Evolutionary conservation across 1,140 invertebrate species (phyloP).

Genomic region (Meloidogyne chitwoodi): DNA sequence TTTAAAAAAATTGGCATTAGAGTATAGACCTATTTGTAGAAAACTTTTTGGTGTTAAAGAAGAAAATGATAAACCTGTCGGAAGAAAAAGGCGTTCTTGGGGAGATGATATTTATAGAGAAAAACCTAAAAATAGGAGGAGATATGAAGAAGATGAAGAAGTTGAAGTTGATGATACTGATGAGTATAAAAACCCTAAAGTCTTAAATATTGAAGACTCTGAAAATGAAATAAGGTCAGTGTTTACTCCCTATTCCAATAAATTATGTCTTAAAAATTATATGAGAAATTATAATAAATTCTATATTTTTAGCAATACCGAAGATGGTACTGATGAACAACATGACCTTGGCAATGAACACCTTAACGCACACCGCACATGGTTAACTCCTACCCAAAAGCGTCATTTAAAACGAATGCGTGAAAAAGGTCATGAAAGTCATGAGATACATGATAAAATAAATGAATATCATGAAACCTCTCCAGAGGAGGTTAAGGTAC

Average conservation of each 20-base stretch:
- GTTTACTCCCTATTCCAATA: no score
- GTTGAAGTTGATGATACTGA: background rate
- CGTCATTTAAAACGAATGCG: slow-evolving; percentile 3
- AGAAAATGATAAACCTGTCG: background rate
- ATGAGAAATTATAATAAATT: no score
- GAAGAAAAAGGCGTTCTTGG: slow-evolving; percentile 10
- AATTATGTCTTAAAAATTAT: no score
- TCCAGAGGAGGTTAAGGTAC: slow-evolving; percentile 12
- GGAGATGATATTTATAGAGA: slow-evolving; percentile 13
- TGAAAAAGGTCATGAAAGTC: slow-evolving; percentile 8
- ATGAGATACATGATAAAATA: slow-evolving; percentile 16
- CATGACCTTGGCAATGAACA: background rate
- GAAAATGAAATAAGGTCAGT: background rate
- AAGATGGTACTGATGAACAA: background rate
- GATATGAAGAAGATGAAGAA: background rate
- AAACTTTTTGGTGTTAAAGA: slow-evolving; percentile 30
- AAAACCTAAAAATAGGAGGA: background rate
- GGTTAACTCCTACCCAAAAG: background rate
- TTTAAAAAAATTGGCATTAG: slow-evolving; percentile 28
- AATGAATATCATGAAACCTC: slow-evolving; percentile 17
- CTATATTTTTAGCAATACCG: no score
- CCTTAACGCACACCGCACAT: background rate
- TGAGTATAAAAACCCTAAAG: background rate
- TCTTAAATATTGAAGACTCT: slow-evolving; percentile 1
- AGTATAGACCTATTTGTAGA: slow-evolving; percentile 29